Evolutionary conservation across 1,140 invertebrate species (phyloP).

Genomic region (Agraylea sexmaculata): DNA sequence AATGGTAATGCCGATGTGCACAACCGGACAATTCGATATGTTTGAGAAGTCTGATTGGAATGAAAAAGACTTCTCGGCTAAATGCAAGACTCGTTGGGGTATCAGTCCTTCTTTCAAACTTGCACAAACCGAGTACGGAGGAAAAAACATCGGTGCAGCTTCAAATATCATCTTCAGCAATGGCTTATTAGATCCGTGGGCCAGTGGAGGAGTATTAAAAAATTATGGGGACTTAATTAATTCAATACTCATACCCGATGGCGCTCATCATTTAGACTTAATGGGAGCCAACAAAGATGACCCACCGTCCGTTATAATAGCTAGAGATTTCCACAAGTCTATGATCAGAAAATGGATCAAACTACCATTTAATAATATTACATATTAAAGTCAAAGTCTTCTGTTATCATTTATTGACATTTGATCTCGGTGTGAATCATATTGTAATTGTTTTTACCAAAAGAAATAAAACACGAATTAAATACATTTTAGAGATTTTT

Average conservation of each 20-base stretch:
- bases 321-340: constrained; percentile 53
- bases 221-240: constrained; percentile 54
- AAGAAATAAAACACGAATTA: no score
- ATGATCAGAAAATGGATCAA: constrained; percentile 60
- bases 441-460: no score
- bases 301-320: constrained; percentile 53
- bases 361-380: no score
- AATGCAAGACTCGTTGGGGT: constrained; percentile 59
- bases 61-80: constrained; percentile 47
- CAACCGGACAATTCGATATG: constrained; percentile 67
- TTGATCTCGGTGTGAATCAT: no score
- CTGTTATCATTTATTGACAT: no score
- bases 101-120: constrained; percentile 54
- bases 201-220: constrained; percentile 72
- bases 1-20: constrained; percentile 91
- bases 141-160: constrained; percentile 47
- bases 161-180: constrained; percentile 89
- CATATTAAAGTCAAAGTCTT: no score
- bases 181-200: constrained; percentile 88
- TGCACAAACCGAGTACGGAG: constrained; percentile 69
- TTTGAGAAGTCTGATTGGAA: constrained; percentile 71
- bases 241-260: constrained; percentile 73
- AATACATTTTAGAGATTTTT: no score
- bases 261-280: constrained; percentile 88
- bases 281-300: constrained; percentile 57